phyloP scores from a whole-genome alignment of 2,113 vertebrate species.

The Pongo abelii region DNA sequence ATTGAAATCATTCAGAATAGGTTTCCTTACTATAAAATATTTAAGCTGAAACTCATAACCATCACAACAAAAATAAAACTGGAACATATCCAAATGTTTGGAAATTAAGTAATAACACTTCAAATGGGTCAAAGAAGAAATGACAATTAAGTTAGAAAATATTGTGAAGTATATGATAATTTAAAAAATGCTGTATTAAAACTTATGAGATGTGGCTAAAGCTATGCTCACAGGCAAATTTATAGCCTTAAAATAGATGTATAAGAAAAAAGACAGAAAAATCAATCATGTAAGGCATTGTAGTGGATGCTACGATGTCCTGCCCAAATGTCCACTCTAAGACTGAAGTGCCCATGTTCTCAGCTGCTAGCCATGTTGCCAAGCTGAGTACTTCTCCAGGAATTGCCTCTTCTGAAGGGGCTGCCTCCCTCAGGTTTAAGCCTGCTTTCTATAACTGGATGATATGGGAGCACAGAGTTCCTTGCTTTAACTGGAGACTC shows the following conservation, averaged over 20 bases:
- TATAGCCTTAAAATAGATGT: not conserved
- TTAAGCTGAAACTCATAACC: not conserved
- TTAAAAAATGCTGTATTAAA: not conserved
- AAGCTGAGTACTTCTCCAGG: not conserved
- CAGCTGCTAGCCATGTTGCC: fast-evolving
- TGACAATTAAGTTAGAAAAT: not conserved
- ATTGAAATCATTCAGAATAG: not conserved
- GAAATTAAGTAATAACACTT: not conserved
- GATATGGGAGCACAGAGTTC: fast-evolving
- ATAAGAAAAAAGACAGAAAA: not conserved
- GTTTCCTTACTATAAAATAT: not conserved
- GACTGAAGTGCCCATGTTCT: not conserved
- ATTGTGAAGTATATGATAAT: not conserved
- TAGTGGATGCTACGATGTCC: fast-evolving
- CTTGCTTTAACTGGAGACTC: no score
- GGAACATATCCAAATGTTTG: not conserved
- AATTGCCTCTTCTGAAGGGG: no score
- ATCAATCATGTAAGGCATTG: not conserved
- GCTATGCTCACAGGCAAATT: not conserved
- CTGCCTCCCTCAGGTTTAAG: no score
- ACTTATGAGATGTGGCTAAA: not conserved
- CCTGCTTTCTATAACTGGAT: not conserved
- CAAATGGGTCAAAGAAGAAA: not conserved
- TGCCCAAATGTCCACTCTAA: no score
- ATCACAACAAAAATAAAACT: not conserved